Evolutionary conservation across 2,113 vertebrate species (phyloP).

Genomic region (Boulengeromyrus knoepffleri): DNA sequence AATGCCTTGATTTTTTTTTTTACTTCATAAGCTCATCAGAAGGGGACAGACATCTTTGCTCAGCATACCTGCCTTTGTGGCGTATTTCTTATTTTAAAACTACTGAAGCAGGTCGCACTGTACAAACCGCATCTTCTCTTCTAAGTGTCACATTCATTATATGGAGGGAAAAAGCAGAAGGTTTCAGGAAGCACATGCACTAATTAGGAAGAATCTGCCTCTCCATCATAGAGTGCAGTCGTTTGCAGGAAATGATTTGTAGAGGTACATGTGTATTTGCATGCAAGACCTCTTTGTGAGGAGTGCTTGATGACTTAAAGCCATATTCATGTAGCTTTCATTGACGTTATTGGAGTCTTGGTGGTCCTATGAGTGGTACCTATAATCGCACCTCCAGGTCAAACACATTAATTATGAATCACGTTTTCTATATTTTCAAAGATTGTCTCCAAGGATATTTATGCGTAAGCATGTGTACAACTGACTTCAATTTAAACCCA

Average conservation of each 20-base stretch:
- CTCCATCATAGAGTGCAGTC: not conserved
- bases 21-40: not conserved
- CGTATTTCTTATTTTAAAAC: not conserved
- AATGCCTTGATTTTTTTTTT: not conserved
- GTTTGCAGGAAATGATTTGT: not conserved
- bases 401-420: slow-evolving; percentile 4
- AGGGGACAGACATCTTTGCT: not conserved
- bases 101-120: not conserved
- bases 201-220: not conserved
- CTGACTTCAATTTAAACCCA: not conserved
- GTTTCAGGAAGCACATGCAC: not conserved
- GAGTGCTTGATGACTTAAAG: not conserved
- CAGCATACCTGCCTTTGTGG: not conserved
- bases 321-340: not conserved
- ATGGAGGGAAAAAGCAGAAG: not conserved
- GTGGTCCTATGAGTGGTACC: not conserved
- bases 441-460: not conserved
- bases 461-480: not conserved
- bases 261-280: not conserved
- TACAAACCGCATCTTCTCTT: not conserved
- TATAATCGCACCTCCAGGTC: not conserved
- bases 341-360: not conserved
- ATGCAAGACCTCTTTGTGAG: not conserved
- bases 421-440: slow-evolving; percentile 4
- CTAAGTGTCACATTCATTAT: not conserved